Conservation (phyloP, 2,888 invertebrate species). For the Ichneumon xanthorius region DNA sequence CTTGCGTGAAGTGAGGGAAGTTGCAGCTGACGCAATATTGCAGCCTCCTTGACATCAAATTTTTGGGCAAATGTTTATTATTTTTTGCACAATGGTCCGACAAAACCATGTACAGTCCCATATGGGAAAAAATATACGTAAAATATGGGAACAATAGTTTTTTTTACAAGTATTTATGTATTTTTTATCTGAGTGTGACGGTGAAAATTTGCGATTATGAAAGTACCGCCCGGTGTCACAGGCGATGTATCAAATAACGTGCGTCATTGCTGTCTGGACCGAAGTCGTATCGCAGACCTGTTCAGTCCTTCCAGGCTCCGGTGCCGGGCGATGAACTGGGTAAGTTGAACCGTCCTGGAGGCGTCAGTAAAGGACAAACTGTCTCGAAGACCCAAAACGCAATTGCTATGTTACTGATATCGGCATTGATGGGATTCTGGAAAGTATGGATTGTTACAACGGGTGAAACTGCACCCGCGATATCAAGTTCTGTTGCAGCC, state of each 20-base stretch:
- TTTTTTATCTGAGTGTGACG: too few relatives aligned
- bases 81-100: too few relatives aligned
- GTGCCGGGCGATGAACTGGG: neutral
- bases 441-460: neutral
- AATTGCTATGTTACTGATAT: neutral
- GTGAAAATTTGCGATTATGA: too few relatives aligned
- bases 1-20: too few relatives aligned
- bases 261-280: neutral
- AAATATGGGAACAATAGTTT: too few relatives aligned
- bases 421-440: neutral
- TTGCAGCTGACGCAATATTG: too few relatives aligned
- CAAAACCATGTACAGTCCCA: too few relatives aligned
- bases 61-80: too few relatives aligned
- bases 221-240: neutral
- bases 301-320: neutral
- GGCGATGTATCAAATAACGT: too few relatives aligned
- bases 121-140: too few relatives aligned
- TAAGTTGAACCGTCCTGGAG: neutral
- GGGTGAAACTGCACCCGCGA: neutral
- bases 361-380: neutral
- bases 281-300: neutral
- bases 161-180: too few relatives aligned
- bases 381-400: neutral
- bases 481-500: neutral
- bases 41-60: too few relatives aligned